A percentile compares a stretch with the other conserved stretches of the same genome.
Conservation (phyloP, 2,888 invertebrate species). For the Onchidella celtica region DNA sequence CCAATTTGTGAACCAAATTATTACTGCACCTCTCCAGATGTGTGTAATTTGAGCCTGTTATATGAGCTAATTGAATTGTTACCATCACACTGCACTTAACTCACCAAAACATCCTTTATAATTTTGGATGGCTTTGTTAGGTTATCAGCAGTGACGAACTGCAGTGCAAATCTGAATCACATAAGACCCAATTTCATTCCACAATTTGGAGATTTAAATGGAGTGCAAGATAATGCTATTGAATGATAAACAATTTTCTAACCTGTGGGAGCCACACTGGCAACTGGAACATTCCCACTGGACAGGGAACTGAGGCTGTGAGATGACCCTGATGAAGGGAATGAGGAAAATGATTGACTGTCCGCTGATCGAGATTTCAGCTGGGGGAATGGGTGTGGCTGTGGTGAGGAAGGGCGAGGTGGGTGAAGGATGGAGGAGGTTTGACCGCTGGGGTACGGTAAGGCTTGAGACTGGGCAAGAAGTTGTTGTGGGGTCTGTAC, state of each 20-base stretch:
- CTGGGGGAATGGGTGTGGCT: not conserved
- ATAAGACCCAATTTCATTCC: too few species aligned
- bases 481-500: constrained; percentile 11
- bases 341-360: not conserved
- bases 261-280: constrained; percentile 17
- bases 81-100: too few species aligned
- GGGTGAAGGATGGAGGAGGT: not conserved
- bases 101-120: too few species aligned
- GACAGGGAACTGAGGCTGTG: constrained; percentile 33
- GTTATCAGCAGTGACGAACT: too few species aligned
- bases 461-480: constrained; percentile 29
- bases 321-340: constrained; percentile 23
- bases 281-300: constrained; percentile 14
- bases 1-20: too few species aligned
- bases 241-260: not conserved
- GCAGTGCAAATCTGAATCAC: too few species aligned
- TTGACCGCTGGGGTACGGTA: not conserved
- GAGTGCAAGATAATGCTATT: not conserved
- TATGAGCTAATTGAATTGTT: too few species aligned
- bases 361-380: not conserved
- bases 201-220: too few species aligned
- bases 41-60: too few species aligned
- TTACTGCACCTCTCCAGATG: too few species aligned
- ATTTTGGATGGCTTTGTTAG: too few species aligned
- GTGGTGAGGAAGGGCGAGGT: not conserved